Evolutionary conservation across 2,113 vertebrate genomes (phyloP).

Genomic region (Camelus dromedarius): DNA sequence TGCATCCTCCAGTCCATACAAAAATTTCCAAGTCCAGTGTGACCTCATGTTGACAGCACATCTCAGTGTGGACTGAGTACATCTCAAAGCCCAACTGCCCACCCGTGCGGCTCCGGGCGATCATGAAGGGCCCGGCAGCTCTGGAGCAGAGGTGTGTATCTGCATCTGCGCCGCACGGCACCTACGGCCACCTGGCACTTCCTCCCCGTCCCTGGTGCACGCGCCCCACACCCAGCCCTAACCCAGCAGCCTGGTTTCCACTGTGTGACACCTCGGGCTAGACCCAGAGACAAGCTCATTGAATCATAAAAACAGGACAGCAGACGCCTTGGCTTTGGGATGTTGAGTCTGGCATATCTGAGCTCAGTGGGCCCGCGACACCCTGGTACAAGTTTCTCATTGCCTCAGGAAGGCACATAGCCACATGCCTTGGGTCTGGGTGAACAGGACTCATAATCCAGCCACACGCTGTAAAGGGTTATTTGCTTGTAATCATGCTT

Average conservation of each 20-base stretch:
- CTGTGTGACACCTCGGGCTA: background rate
- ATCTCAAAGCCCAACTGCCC: background rate
- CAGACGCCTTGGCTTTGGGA: background rate
- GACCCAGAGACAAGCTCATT: background rate
- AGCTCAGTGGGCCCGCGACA: background rate
- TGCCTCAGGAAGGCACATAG: background rate
- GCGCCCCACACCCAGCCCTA: background rate
- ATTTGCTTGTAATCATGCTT: background rate
- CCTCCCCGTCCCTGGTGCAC: background rate
- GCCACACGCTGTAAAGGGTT: background rate
- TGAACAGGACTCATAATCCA: background rate
- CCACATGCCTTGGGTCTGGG: background rate
- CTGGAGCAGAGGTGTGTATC: rapidly evolving
- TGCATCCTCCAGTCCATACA: background rate
- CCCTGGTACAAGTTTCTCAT: background rate
- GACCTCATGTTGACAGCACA: background rate
- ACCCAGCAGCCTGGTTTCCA: background rate
- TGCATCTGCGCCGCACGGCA: rapidly evolving
- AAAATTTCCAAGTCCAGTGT: background rate
- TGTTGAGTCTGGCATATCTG: background rate
- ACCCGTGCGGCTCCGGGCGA: rapidly evolving
- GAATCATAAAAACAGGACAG: background rate
- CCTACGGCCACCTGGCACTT: background rate
- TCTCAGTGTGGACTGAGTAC: background rate
- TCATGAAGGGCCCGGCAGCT: rapidly evolving